Base-by-base conservation (phyloP, 1,140 invertebrate genomes). In the Hormaphis cornu region DNA sequence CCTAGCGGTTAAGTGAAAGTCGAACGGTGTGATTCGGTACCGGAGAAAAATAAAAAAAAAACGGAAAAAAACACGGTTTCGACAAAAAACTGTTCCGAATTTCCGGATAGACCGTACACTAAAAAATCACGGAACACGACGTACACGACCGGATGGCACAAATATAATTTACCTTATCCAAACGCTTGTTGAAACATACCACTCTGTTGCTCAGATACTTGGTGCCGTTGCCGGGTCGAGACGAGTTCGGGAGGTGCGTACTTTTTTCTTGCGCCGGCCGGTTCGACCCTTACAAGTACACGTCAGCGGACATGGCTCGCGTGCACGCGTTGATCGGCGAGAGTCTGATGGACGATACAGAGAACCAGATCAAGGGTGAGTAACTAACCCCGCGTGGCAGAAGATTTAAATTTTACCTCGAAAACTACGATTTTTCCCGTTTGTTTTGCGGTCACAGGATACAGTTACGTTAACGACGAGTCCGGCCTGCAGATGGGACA, bases 391-490 rank as follows among this genome's bases (percentile, higher is more conserved):
- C 24, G 18, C 6, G 33, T 4, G 18, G 52, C 6, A 52, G 9
- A 12, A 12, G 22, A 22, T 4, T 24, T 7, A 24, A n/a, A n/a
- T n/a, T n/a, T n/a, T 30, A 37, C 14, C 35, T 37, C 14, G 18
- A 46, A 10, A n/a, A 5, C 26, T 26, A 7, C 12, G 18, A 24
- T 16, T 46, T 66, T 33, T 46, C 5, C 28, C 8, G 4, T n/a
- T 6, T 66, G 20, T 20, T n/a, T 58, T 16, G 4, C 33, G 42
- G n/a, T 6, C 18, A 56, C 50, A 63, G 89, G 88, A 1, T 93
- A 89, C 76, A 86, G 85, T 0, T 88, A 93, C 74, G 83, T 93
- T 20, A 89, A 92, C 72, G 90, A 93, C 75, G 88, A 92, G 74
- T 86, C 86, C 48, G 89, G 89, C 42, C 83, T 93, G 75, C 85